Base-by-base conservation (phyloP, 2,888 invertebrate genomes). In the Schrankia costaestrigalis region DNA sequence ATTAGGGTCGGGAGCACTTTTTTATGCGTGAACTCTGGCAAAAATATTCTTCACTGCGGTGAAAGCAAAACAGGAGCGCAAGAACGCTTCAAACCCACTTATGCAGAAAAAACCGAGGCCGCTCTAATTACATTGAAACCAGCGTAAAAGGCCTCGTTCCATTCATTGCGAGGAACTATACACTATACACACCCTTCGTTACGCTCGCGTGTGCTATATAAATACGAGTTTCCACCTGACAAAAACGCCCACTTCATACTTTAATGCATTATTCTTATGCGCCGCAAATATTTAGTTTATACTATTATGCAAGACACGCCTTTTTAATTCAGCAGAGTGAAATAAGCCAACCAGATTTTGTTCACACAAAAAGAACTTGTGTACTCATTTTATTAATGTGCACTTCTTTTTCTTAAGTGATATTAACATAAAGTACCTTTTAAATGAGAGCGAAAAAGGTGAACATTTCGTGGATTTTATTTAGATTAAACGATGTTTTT, bases 41-140 rank as follows among this genome's bases (percentile, higher is more conserved):
- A 52, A 57, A 59, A 52, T 61, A 62, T 54, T 51, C 50, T 51
- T 42, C 37, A 31, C 23, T 33, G 35, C 39, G 30, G 35, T 58
- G 53, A 62, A 68, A 66, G 61, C 41, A 61, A 64, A 68, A 68
- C 50, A 71, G 63, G 53, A 60, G 59, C 48, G 60, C 58, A 63
- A 61, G 66, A 70, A 68, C 63, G 60, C 68, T 78, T 69, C 58
- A 75, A 73, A 69, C 65, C 65, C 72, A 78, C 77, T 79, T 75
- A 73, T 71, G 73, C 63, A 69, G 67, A 75, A 78, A 78, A 76
- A 76, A 63, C 69, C 56, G 59, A 62, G 60, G 71, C 59, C 61
- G 77, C 73, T 74, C 75, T 84, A 84, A 84, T 82, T 83, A 82
- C 77, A 80, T 78, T 77, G 79, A 76, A 77, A 72, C 61, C 63